Base-by-base conservation (phyloP, 2,113 vertebrate genomes). In the Triplophysa tibetana region DNA sequence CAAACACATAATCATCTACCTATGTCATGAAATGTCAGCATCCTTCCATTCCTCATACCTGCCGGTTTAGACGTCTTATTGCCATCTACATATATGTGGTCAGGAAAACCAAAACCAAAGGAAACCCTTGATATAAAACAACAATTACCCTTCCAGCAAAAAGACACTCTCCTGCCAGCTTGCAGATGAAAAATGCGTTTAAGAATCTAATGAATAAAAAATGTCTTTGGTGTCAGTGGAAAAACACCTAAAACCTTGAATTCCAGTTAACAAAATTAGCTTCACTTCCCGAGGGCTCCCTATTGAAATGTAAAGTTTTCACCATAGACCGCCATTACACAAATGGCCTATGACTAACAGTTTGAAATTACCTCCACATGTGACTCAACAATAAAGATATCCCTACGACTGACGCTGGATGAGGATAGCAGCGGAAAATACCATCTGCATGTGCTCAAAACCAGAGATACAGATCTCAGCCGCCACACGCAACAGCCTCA, bases 391-490 rank as follows among this genome's bases (percentile, higher is more conserved):
- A 62, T 21, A 50, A 72, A 50, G 23, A 70, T 21, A 7, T 52
- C 45, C 62, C 41, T 16, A 54, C 4, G 65, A 65, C 69, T 72
- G 69, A 72, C 21, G 50, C 26, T 58, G 69, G 69, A 56, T 72
- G 38, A 72, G n/a, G 50, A 58, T 60, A 60, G 33, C 23, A 58
- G 70, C 10, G 33, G 33, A 73, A 73, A 73, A 73, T 33, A 73
- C n/a, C 70, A 73, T 73, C 29, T 73, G 70, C 21, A 41, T 21
- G n/a, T 73, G 54, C 41, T 41, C 29, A 72, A 16, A 73, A 73
- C 7, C 5, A 16, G 54, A 73, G 33, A 73, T 73, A 60, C 16
- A 29, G 33, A 73, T 29, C 19, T 58, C 26, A 38, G 16, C 54
- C 54, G 8, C 17, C 58, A 43, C 54, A 73, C 70, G 38, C 7